Evolutionary conservation across 92 coral and sea anemone species (phyloP).

Genomic region (Pocillopora grandis): DNA sequence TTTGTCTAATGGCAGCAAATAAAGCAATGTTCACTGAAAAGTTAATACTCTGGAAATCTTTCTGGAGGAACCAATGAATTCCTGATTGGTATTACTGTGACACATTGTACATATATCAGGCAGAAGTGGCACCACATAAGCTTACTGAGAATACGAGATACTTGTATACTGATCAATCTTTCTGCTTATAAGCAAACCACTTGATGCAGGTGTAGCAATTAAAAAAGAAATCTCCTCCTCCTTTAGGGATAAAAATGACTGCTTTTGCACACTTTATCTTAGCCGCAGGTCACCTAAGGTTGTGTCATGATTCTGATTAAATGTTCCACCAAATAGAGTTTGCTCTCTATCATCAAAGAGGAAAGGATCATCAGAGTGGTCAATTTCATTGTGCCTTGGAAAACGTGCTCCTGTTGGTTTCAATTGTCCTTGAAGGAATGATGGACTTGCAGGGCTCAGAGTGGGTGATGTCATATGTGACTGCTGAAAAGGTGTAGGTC

Average conservation of each 20-base stretch:
- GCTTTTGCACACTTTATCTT: conserved; percentile 29
- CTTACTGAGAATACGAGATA: too few species aligned
- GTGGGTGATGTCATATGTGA: conserved; percentile 86
- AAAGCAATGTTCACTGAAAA: neutral
- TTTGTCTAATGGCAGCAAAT: neutral
- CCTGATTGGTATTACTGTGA: neutral
- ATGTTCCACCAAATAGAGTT: conserved; percentile 73
- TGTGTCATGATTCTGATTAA: conserved; percentile 75
- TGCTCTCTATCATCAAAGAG: conserved; percentile 78
- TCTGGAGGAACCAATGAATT: neutral
- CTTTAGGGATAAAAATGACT: neutral
- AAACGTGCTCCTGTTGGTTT: conserved; percentile 65
- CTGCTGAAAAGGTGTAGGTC: conserved; percentile 83
- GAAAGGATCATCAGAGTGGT: conserved; percentile 75
- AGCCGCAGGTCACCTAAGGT: conserved; percentile 76
- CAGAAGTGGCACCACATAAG: too few species aligned
- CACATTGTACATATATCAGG: too few species aligned
- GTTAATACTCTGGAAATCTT: neutral
- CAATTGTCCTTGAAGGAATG: conserved; percentile 69
- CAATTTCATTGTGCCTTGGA: conserved; percentile 64
- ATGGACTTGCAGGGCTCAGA: conserved; percentile 86
- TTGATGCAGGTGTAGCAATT: neutral
- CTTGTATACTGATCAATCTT: too few species aligned
- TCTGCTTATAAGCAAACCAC: neutral
- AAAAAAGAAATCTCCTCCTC: neutral